Conservation (phyloP, 2,113 vertebrate genomes). For the Leptobrachium leishanense region DNA sequence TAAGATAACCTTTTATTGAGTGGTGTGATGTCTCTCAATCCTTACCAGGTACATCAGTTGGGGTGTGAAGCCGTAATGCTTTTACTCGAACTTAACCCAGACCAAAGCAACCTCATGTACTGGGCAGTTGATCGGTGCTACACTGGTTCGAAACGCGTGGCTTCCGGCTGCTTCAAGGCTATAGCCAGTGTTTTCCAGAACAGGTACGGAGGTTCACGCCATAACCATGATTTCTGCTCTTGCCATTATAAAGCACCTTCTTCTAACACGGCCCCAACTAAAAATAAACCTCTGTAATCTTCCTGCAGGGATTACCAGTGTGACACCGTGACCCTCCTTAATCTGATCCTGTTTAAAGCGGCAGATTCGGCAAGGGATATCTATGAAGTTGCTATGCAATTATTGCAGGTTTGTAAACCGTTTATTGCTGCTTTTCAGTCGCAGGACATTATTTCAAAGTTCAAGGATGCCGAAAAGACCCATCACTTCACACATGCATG, state of each 20-base stretch:
- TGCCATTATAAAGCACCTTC: not conserved
- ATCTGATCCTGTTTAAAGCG: conserved; percentile 97
- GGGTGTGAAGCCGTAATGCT: conserved; percentile 96
- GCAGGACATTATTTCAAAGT: not conserved
- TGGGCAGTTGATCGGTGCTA: conserved; percentile 98
- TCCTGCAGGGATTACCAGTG: conserved; percentile 92
- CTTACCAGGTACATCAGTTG: conserved; percentile 88
- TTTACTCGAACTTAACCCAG: conserved; percentile 93
- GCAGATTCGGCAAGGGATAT: conserved; percentile 94
- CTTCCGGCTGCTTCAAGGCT: conserved; percentile 93
- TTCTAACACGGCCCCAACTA: not conserved
- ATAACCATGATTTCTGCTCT: not conserved
- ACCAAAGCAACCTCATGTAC: conserved; percentile 97
- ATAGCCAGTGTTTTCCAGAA: conserved; percentile 96
- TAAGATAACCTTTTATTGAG: no score
- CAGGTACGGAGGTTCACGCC: conserved; percentile 69
- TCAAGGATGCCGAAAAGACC: not conserved
- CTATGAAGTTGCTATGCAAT: conserved; percentile 97
- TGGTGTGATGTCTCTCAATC: not conserved
- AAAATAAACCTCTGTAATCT: conserved; percentile 47
- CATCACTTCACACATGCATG: not conserved
- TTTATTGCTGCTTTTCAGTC: not conserved
- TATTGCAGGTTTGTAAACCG: conserved; percentile 84
- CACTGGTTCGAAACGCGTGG: conserved; percentile 90
- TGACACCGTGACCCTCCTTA: conserved; percentile 96